Conservation (phyloP, 2,113 vertebrate genomes). For the Eolophus roseicapilla region DNA sequence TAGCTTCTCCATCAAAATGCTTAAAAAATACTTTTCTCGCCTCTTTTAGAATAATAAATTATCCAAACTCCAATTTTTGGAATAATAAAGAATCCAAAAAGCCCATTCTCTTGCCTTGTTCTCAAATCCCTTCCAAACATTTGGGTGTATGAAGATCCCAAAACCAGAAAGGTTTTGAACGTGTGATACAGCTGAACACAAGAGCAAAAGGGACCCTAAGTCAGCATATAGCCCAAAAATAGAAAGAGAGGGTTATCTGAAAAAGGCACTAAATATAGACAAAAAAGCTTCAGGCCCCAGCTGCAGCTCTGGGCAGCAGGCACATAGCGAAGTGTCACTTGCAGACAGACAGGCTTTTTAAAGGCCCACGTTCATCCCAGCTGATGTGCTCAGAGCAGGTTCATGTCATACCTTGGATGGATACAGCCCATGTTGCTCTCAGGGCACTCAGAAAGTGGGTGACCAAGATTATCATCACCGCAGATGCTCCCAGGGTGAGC, state of each 20-base stretch:
- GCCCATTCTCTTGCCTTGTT: not conserved
- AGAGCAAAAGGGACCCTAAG: not conserved
- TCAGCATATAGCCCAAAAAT: slow-evolving; percentile 5
- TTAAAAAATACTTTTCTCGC: not conserved
- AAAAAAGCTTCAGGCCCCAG: not conserved
- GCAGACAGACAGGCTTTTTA: not conserved
- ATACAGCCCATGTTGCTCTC: accelerated
- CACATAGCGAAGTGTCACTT: not conserved
- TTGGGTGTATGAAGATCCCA: not conserved
- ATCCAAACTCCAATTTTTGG: not conserved
- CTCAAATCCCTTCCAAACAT: not conserved
- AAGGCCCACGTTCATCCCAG: accelerated
- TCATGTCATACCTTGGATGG: accelerated
- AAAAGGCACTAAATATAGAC: slow-evolving; percentile 70
- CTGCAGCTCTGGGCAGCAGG: not conserved
- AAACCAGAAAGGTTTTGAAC: not conserved
- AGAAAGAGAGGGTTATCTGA: slow-evolving; percentile 22
- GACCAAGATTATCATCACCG: not conserved
- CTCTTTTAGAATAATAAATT: not conserved
- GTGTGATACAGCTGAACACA: not conserved
- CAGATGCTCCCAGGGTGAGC: not conserved
- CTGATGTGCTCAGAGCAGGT: not conserved
- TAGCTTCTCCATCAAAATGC: not conserved
- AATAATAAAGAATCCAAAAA: not conserved
- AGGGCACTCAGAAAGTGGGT: not conserved